phyloP scores from a whole-genome alignment of 2,888 invertebrate species.

The Gerris lacustris region DNA sequence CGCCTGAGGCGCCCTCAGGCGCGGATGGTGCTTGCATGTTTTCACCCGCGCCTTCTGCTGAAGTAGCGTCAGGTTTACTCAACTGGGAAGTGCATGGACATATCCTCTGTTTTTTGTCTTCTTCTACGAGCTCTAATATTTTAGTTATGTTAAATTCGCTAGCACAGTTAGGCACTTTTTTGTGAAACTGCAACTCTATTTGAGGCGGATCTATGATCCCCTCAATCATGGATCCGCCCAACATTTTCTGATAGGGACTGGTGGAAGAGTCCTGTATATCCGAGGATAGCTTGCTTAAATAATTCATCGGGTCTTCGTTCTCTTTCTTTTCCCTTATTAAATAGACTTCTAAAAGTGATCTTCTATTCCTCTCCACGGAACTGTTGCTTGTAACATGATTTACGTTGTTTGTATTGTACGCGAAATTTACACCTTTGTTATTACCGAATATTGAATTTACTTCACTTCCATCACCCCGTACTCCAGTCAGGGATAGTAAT shows the following conservation, averaged over 20 bases:
- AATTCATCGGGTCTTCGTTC: neutral
- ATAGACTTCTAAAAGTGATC: neutral
- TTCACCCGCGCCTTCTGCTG: no score
- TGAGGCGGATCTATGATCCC: neutral
- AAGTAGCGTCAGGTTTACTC: no score
- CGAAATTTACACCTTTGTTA: neutral
- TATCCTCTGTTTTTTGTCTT: neutral
- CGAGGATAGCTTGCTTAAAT: neutral
- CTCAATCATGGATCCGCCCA: neutral
- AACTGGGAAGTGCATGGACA: neutral
- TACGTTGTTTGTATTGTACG: no score
- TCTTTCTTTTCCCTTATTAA: neutral
- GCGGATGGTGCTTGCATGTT: no score
- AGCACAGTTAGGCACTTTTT: neutral
- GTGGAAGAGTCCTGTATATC: neutral
- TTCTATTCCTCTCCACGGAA: neutral
- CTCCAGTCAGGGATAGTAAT: neutral
- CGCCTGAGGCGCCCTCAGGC: no score
- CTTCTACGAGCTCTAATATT: neutral
- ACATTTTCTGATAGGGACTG: neutral
- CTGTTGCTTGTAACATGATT: neutral
- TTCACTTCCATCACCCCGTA: neutral
- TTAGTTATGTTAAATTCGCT: slow-evolving; percentile 4
- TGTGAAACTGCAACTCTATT: neutral
- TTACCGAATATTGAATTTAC: neutral